These are phyloP conservation scores for Plecotus auritus DNA, from an alignment of 2,113 vertebrate genomes.

Conservation along the genomic window DNA sequence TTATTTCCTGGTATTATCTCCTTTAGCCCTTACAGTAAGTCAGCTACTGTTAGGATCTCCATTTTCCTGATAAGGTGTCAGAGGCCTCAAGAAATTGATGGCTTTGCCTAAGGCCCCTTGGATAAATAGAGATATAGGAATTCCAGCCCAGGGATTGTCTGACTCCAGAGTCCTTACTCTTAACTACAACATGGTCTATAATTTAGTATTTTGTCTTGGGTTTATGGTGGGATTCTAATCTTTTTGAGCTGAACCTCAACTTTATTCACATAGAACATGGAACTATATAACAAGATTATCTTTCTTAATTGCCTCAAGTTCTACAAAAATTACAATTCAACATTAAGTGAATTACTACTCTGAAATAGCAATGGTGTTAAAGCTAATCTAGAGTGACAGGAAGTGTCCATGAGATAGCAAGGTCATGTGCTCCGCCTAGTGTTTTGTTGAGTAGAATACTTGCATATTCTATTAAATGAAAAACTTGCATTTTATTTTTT, in stretches of 20 bases:
- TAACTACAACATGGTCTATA: not conserved
- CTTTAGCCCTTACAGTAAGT: not conserved
- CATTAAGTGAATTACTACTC: not conserved
- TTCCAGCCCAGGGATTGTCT: not conserved
- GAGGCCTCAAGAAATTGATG: not conserved
- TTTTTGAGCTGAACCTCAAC: not conserved
- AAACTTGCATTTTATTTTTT: not conserved
- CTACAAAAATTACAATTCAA: not conserved
- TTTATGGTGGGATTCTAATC: not conserved
- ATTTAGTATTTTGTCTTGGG: not conserved
- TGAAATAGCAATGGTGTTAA: not conserved
- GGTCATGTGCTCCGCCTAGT: not conserved
- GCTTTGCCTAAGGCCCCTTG: not conserved
- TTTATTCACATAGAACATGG: not conserved
- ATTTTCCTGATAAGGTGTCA: constrained; percentile 2
- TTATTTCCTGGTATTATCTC: constrained; percentile 15
- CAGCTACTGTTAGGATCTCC: not conserved
- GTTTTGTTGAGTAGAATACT: not conserved
- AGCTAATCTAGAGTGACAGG: not conserved
- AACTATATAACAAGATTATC: not conserved
- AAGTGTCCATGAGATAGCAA: not conserved
- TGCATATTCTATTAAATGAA: not conserved
- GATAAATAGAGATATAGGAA: constrained; percentile 3
- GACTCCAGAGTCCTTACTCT: not conserved
- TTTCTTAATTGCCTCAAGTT: not conserved